Percentiles rank a stretch among this genome's conserved stretches.
Evolutionary conservation across 2,797 vertebrate genomes (phyloP).

Genomic region (Premnoplex brunnescens): DNA sequence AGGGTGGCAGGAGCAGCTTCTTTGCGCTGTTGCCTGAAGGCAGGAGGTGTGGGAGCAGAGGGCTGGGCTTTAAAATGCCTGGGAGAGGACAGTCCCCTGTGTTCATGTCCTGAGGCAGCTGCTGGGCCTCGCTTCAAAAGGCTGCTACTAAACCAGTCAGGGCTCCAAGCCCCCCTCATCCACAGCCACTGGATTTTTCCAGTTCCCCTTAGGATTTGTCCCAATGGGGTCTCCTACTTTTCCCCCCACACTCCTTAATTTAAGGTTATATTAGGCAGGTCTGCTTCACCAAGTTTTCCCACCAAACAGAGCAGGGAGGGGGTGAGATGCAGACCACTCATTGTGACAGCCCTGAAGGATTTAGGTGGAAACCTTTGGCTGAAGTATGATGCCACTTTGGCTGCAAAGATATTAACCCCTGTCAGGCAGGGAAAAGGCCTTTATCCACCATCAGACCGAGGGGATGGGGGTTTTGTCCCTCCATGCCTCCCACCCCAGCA

Average conservation of each 20-base stretch:
- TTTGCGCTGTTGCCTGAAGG: neutral
- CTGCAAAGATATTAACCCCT: neutral
- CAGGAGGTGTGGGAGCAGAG: neutral
- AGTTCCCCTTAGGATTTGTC: neutral
- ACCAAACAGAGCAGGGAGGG: neutral
- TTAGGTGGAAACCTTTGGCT: neutral
- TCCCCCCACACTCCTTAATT: neutral
- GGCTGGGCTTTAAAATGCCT: neutral
- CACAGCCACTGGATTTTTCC: neutral
- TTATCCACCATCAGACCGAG: rapidly evolving
- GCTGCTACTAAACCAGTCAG: neutral
- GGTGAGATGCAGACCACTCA: neutral
- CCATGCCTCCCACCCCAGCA: neutral
- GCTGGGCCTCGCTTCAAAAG: neutral
- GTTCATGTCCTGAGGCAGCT: rapidly evolving
- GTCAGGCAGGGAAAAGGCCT: neutral
- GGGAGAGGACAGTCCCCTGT: rapidly evolving
- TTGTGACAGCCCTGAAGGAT: neutral
- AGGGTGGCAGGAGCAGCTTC: neutral
- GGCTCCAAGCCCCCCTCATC: neutral
- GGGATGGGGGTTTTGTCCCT: neutral
- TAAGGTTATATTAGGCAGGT: neutral
- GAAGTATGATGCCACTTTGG: neutral
- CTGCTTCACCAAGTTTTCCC: neutral
- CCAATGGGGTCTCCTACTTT: neutral